Evolutionary conservation across 2,888 invertebrate species (phyloP).

Genomic region (Nematopogon swammerdamellus): DNA sequence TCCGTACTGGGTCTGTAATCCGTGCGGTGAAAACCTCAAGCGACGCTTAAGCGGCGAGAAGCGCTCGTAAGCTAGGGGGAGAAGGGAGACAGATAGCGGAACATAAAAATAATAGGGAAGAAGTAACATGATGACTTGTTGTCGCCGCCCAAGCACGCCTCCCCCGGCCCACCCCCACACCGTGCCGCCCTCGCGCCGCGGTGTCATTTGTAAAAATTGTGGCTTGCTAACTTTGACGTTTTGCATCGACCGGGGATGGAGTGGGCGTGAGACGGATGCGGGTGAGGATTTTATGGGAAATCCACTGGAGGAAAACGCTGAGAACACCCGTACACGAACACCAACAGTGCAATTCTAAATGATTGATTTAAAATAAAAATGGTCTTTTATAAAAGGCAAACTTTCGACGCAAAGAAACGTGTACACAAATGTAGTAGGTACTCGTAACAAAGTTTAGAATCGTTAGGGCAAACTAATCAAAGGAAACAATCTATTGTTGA

Average conservation of each 20-base stretch:
- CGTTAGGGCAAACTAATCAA: too few relatives aligned
- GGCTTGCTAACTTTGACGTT: conserved; percentile 49
- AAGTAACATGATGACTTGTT: conserved; percentile 55
- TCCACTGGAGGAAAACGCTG: too few relatives aligned
- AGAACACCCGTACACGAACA: too few relatives aligned
- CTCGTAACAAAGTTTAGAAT: too few relatives aligned
- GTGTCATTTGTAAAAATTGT: conserved; percentile 58
- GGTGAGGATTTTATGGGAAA: too few relatives aligned
- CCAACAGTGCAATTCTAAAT: too few relatives aligned
- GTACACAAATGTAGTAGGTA: too few relatives aligned
- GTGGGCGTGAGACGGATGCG: not conserved
- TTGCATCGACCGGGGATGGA: conserved; percentile 13
- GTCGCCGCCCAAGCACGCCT: conserved; percentile 42
- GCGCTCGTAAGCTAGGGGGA: conserved; percentile 20
- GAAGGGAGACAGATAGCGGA: conserved; percentile 25
- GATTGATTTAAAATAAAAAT: too few relatives aligned
- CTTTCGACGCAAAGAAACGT: too few relatives aligned
- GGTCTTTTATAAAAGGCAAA: too few relatives aligned
- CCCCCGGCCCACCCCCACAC: conserved; percentile 46
- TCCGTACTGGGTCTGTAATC: not conserved
- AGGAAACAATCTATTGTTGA: too few relatives aligned
- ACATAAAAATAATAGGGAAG: conserved; percentile 47
- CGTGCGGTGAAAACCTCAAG: not conserved
- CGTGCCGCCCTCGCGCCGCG: conserved; percentile 43
- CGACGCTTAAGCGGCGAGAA: not conserved